Evolutionary conservation across 2,797 vertebrate genomes (phyloP).

Genomic region (Falco novaeseelandiae): DNA sequence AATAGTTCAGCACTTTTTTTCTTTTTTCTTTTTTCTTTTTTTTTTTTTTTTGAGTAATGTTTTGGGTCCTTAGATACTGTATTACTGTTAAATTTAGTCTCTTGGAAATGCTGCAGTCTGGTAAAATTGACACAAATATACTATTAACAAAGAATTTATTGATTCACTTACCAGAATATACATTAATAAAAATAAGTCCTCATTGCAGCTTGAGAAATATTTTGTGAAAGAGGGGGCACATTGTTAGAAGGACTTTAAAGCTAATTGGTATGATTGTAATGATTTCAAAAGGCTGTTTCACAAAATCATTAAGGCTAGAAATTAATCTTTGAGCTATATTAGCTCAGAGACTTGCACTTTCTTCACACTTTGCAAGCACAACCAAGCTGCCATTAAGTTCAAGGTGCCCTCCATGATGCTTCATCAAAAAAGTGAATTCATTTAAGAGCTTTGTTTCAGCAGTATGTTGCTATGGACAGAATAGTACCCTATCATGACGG

Average conservation of each 20-base stretch:
- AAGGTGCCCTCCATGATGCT: constrained; percentile 65
- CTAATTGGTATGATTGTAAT: constrained; percentile 65
- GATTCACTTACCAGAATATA: constrained; percentile 42
- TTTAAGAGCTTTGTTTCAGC: constrained; percentile 23
- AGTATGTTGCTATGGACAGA: neutral
- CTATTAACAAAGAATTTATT: constrained; percentile 39
- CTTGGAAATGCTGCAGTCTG: constrained; percentile 10
- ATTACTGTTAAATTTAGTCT: constrained; percentile 32
- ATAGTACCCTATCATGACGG: neutral
- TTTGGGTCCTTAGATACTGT: constrained; percentile 1
- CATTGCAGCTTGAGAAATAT: neutral
- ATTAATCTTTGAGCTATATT: constrained; percentile 72
- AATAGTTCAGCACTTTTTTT: neutral
- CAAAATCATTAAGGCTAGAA: constrained; percentile 66
- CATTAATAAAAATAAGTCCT: constrained; percentile 45
- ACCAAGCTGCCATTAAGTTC: constrained; percentile 62
- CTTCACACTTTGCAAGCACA: constrained; percentile 69
- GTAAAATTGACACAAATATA: constrained; percentile 42
- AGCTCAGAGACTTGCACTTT: constrained; percentile 66
- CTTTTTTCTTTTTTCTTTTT: neutral
- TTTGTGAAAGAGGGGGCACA: neutral
- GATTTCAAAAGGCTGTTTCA: constrained; percentile 60
- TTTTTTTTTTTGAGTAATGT: neutral
- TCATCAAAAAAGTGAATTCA: constrained; percentile 42
- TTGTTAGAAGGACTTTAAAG: constrained; percentile 32